Percentiles rank a stretch among this genome's conserved stretches.
These are phyloP conservation scores for Caerostris darwini DNA, from an alignment of 1,140 invertebrate species.

Conservation along the genomic window DNA sequence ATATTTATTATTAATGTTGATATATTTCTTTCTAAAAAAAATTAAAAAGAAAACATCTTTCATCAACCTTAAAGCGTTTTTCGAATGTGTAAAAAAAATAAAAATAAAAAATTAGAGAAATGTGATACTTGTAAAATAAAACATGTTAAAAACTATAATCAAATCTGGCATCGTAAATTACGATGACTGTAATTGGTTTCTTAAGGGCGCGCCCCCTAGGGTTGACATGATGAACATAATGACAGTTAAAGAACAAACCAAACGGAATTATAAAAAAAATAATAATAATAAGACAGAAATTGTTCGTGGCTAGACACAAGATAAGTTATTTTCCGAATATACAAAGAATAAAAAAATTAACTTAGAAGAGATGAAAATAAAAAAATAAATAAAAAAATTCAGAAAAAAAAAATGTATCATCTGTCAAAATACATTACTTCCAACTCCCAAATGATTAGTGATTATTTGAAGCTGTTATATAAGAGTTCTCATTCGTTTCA, in stretches of 20 bases:
- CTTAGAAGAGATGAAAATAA: background rate
- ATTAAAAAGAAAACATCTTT: background rate
- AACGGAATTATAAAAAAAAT: background rate
- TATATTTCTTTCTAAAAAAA: no score
- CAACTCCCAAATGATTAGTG: constrained; percentile 35
- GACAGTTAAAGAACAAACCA: background rate
- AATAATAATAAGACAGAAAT: background rate
- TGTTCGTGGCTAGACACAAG: background rate
- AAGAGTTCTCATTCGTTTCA: background rate
- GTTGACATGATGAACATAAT: background rate
- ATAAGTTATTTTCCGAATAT: no score
- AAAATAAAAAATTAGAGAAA: background rate
- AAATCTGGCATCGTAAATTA: constrained; percentile 18
- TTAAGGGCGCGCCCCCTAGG: background rate
- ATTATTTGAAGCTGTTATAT: constrained; percentile 24
- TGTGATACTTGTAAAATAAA: background rate
- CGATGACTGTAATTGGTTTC: background rate
- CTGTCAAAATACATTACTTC: constrained; percentile 35
- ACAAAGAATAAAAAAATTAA: background rate
- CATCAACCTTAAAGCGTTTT: background rate
- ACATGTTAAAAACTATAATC: constrained; percentile 20
- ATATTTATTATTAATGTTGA: no score
- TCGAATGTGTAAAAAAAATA: background rate
- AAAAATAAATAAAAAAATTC: background rate
- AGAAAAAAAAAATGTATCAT: background rate